Evolutionary conservation across 2,888 invertebrate species (phyloP).

Genomic region (Heliconius cydno): DNA sequence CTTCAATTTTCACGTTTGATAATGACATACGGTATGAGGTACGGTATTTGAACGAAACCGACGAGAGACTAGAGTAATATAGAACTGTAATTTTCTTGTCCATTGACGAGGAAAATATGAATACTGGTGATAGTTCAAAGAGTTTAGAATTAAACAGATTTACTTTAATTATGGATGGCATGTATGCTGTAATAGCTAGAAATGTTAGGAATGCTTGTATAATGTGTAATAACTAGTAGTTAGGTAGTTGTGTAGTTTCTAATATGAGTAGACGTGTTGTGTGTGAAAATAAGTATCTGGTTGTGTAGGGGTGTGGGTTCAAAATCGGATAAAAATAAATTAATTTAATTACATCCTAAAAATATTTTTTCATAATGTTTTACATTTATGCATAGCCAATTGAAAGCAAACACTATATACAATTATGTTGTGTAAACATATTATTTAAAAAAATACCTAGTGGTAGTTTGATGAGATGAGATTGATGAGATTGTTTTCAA

Average conservation of each 20-base stretch:
- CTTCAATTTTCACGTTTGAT: slow-evolving; percentile 30
- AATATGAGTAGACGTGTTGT: neutral
- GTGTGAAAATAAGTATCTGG: neutral
- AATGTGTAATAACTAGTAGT: neutral
- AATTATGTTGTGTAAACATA: no score
- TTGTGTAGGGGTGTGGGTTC: neutral
- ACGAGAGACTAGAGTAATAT: slow-evolving; percentile 53
- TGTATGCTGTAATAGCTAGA: neutral
- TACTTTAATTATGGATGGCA: slow-evolving; percentile 28
- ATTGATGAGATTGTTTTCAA: no score
- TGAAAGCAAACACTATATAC: no score
- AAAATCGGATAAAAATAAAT: neutral
- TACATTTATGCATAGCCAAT: no score
- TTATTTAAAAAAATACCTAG: no score
- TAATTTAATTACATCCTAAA: no score
- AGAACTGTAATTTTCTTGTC: slow-evolving; percentile 53
- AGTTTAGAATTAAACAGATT: slow-evolving; percentile 53
- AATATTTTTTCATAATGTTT: no score
- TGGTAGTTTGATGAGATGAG: no score
- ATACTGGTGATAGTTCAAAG: slow-evolving; percentile 66
- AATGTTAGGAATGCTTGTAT: neutral
- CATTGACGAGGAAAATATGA: slow-evolving; percentile 57
- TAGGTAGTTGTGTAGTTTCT: neutral
- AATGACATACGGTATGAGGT: slow-evolving; percentile 29
- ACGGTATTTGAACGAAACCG: slow-evolving; percentile 37